Evolutionary conservation across 1,140 invertebrate genomes (phyloP).

Genomic region (Ceratina calcarata): DNA sequence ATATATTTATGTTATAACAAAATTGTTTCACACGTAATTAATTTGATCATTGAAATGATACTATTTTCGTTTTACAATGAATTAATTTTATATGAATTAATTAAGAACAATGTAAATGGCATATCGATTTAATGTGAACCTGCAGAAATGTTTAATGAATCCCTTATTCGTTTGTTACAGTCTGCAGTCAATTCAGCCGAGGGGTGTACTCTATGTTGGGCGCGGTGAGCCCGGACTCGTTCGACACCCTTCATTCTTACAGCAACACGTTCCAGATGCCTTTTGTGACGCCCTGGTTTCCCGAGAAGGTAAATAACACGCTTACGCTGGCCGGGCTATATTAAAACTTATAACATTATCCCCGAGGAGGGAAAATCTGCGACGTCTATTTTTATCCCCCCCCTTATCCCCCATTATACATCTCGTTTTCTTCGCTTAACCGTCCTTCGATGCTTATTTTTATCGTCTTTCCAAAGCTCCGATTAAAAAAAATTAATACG

Average conservation of each 20-base stretch:
- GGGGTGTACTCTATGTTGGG: conserved; percentile 95
- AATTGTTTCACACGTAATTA: no score
- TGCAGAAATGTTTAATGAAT: neutral
- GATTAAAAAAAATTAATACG: conserved; percentile 1
- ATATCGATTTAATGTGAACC: neutral
- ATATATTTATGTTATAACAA: no score
- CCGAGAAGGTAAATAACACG: conserved; percentile 88
- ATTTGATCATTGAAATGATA: no score
- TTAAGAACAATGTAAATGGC: neutral
- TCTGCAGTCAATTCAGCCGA: conserved; percentile 94
- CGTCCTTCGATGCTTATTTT: conserved; percentile 15
- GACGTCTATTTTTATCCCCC: conserved; percentile 23
- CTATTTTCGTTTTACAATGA: no score
- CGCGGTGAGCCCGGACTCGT: conserved; percentile 94
- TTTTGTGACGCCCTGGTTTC: conserved; percentile 95
- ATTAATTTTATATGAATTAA: neutral
- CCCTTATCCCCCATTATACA: neutral
- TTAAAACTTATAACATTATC: conserved; percentile 27
- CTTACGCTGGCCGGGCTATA: conserved; percentile 5
- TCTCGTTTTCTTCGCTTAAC: neutral
- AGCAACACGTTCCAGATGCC: conserved; percentile 98
- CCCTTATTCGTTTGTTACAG: conserved; percentile 82
- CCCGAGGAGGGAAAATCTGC: neutral
- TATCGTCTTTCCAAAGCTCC: neutral
- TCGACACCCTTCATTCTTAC: conserved; percentile 96